These are phyloP conservation scores for Pogonocherus hispidulus DNA, from an alignment of 2,888 invertebrate genomes.

Conservation along the genomic window DNA sequence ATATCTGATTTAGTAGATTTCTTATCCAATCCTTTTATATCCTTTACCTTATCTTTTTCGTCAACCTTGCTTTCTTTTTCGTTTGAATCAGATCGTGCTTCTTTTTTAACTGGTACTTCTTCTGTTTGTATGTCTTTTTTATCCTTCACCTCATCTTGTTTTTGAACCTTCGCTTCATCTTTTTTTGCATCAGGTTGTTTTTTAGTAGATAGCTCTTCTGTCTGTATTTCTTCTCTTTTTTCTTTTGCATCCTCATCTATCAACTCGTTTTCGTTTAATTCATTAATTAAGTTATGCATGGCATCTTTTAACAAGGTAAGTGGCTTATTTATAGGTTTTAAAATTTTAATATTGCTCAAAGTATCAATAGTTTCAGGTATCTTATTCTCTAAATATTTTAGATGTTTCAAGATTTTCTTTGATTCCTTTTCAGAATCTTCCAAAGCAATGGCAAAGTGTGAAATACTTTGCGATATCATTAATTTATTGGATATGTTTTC, in stretches of 20 bases:
- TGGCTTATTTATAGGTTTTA: slow-evolving; percentile 29
- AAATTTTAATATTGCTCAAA: slow-evolving; percentile 15
- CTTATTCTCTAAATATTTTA: background rate
- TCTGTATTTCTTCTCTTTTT: background rate
- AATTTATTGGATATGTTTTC: slow-evolving; percentile 17
- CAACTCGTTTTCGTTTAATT: slow-evolving; percentile 11
- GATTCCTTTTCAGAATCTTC: slow-evolving; percentile 6
- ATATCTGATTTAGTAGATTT: too few relatives aligned
- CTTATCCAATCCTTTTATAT: too few relatives aligned
- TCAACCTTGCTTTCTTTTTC: too few relatives aligned
- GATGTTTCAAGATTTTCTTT: background rate
- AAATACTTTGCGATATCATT: slow-evolving; percentile 6
- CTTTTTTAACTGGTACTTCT: background rate
- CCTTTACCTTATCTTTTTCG: too few relatives aligned
- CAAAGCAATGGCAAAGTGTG: background rate
- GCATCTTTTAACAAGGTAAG: slow-evolving; percentile 30
- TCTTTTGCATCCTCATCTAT: slow-evolving; percentile 16
- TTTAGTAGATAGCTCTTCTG: background rate
- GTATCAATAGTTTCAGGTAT: slow-evolving; percentile 17
- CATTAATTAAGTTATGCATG: slow-evolving; percentile 14
- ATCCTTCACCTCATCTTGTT: background rate
- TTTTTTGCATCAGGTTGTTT: background rate
- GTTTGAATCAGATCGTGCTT: too few relatives aligned
- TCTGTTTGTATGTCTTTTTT: too few relatives aligned
- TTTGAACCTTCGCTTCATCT: background rate